Percentiles rank a stretch among this genome's conserved stretches.
Conservation (phyloP, 2,888 invertebrate species). For the Eilema griseolum region DNA sequence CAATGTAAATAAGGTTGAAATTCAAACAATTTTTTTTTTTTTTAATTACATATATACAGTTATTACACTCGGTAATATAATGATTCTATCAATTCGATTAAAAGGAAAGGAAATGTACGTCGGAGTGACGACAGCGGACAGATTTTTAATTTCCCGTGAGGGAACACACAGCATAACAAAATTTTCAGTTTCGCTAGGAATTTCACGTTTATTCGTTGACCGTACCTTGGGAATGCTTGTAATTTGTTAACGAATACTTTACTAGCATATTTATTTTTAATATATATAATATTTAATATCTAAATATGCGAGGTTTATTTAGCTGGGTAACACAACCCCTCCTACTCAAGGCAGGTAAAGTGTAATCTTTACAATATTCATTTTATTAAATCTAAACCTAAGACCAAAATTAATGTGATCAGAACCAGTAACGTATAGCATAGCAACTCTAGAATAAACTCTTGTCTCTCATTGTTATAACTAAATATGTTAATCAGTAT, state of each 20-base stretch:
- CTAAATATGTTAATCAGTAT: too few relatives aligned
- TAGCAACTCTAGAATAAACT: too few relatives aligned
- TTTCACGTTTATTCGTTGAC: constrained; percentile 22
- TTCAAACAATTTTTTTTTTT: neutral
- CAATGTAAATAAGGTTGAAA: neutral
- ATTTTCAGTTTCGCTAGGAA: constrained; percentile 49
- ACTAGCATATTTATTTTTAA: constrained; percentile 3
- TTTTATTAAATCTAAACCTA: neutral
- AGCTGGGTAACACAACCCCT: neutral
- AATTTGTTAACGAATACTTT: constrained; percentile 20
- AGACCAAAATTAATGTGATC: neutral
- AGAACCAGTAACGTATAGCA: too few relatives aligned
- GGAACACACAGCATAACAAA: constrained; percentile 39
- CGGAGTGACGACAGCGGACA: constrained; percentile 41
- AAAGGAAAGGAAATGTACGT: constrained; percentile 41
- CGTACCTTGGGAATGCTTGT: constrained; percentile 18
- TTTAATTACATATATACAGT: too few relatives aligned
- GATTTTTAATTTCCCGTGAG: constrained; percentile 62
- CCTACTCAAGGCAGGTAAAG: neutral
- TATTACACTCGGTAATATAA: neutral
- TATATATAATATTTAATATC: neutral
- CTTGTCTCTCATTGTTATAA: too few relatives aligned
- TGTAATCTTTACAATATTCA: neutral
- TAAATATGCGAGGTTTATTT: neutral
- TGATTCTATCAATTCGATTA: constrained; percentile 35